Evolutionary conservation across 2,888 invertebrate species (phyloP).

Genomic region (Rhopalosiphum nymphaeae): DNA sequence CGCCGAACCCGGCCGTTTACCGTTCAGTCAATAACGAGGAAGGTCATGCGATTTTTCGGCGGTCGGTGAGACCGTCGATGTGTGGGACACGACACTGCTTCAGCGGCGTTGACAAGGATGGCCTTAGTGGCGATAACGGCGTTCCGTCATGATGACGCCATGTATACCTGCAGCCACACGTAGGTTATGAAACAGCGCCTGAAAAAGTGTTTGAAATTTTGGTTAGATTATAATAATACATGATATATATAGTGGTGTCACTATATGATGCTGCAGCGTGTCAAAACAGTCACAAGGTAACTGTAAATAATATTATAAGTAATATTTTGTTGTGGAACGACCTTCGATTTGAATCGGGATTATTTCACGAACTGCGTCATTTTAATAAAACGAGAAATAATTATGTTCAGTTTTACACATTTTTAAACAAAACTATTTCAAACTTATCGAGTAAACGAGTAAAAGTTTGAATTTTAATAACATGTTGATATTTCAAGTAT

Average conservation of each 20-base stretch:
- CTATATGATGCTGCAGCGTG: neutral
- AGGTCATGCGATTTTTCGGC: conserved; percentile 1
- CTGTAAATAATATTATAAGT: neutral
- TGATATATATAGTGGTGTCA: neutral
- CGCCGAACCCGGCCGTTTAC: neutral
- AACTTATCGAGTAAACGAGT: neutral
- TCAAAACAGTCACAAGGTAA: conserved; percentile 7
- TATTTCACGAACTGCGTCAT: neutral
- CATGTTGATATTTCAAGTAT: neutral
- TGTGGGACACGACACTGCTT: neutral
- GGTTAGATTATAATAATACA: neutral
- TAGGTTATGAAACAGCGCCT: neutral
- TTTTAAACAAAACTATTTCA: neutral
- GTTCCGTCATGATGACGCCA: neutral
- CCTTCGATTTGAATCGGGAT: neutral
- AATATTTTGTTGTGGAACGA: neutral
- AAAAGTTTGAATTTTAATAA: neutral
- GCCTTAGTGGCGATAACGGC: conserved; percentile 11
- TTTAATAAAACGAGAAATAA: neutral
- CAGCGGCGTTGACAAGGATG: neutral
- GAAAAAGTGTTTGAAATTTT: neutral
- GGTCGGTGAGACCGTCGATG: neutral
- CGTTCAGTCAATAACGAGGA: neutral
- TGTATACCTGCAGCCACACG: neutral
- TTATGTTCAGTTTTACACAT: neutral